phyloP scores from a whole-genome alignment of 2,113 vertebrate species.

The Pogonocichla stellata region DNA sequence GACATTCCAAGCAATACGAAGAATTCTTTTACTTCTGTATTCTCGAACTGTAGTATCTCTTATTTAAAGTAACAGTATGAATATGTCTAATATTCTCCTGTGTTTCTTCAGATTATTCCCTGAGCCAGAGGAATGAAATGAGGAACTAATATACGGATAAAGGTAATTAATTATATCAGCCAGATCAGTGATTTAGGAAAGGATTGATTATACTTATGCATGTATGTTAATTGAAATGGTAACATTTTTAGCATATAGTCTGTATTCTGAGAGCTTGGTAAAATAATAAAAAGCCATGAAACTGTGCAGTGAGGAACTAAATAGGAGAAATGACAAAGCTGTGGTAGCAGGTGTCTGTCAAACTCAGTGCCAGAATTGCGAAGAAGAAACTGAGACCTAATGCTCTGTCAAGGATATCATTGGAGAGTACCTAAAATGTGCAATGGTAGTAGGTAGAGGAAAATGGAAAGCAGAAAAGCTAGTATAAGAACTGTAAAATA shows the following conservation, averaged over 20 bases:
- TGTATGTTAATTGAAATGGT: not conserved
- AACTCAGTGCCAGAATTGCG: not conserved
- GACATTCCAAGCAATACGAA: not conserved
- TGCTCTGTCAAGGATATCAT: not conserved
- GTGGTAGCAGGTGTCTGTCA: constrained; percentile 53
- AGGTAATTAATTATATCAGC: not conserved
- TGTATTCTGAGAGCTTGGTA: not conserved
- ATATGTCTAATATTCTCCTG: not conserved
- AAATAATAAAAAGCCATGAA: constrained; percentile 52
- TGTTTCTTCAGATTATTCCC: not conserved
- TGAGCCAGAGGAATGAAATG: not conserved
- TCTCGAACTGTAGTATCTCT: not conserved
- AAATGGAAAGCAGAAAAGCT: not conserved
- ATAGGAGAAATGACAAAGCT: constrained; percentile 47
- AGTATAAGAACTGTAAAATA: not conserved
- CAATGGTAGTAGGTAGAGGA: not conserved
- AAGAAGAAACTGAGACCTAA: constrained; percentile 7
- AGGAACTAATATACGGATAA: not conserved
- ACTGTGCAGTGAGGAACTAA: constrained; percentile 47
- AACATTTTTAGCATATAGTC: not conserved
- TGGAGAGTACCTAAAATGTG: not conserved
- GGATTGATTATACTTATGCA: not conserved
- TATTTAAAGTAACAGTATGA: not conserved
- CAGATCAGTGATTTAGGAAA: not conserved
- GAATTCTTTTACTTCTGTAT: not conserved